These are phyloP conservation scores for Cinclus mexicanus DNA, from an alignment of 2,113 vertebrate genomes.

Conservation along the genomic window DNA sequence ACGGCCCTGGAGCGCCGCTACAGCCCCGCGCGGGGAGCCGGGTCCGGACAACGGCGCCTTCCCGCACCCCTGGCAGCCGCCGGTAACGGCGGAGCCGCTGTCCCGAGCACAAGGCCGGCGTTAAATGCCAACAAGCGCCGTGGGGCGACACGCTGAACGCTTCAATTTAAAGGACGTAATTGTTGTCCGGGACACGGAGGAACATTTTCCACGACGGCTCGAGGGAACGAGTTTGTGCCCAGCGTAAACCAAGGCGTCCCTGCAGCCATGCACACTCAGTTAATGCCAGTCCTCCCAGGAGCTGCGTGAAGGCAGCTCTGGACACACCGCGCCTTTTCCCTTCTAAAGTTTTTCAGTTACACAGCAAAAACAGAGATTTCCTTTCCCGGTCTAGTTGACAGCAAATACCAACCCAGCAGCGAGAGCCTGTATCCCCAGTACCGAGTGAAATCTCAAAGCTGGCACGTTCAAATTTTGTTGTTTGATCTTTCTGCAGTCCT, in stretches of 20 bases:
- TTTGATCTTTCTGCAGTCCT: fast-evolving
- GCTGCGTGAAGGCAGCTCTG: too few relatives aligned
- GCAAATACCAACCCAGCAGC: neutral
- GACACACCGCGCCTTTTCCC: fast-evolving
- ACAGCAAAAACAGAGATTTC: fast-evolving
- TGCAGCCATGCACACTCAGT: fast-evolving
- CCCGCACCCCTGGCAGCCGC: neutral
- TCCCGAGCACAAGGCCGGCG: too few relatives aligned
- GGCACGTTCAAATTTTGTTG: too few relatives aligned
- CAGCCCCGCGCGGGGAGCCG: neutral
- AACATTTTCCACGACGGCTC: fast-evolving
- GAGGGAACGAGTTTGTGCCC: too few relatives aligned
- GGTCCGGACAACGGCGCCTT: neutral
- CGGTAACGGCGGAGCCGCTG: neutral
- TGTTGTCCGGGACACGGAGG: neutral
- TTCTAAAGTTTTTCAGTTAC: neutral
- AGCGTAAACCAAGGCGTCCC: fast-evolving
- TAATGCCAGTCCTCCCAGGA: neutral
- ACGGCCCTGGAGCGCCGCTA: too few relatives aligned
- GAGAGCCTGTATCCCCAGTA: neutral
- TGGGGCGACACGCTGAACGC: fast-evolving
- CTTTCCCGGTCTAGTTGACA: fast-evolving
- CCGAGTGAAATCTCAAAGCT: neutral
- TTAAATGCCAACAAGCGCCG: too few relatives aligned
- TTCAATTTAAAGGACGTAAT: too few relatives aligned